These are phyloP conservation scores for Pararge aegeria DNA, from an alignment of 1,140 invertebrate genomes.

Conservation along the genomic window DNA sequence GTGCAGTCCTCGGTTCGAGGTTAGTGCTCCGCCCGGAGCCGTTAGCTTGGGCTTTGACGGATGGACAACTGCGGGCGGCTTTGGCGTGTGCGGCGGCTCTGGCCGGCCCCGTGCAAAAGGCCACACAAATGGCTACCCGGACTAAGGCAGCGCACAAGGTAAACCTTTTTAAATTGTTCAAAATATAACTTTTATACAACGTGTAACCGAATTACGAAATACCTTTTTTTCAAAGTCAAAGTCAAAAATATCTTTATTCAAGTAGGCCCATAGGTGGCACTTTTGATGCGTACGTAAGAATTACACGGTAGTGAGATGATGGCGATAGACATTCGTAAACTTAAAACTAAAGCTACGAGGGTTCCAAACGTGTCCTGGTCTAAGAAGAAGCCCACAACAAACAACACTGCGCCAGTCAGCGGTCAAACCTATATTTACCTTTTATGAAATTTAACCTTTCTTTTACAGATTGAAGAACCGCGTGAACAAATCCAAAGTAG, in stretches of 20 bases:
- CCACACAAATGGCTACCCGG: constrained; percentile 90
- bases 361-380: too few relatives aligned
- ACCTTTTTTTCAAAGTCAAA: too few relatives aligned
- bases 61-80: constrained; percentile 96
- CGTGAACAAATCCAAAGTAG: constrained; percentile 55
- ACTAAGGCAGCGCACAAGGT: constrained; percentile 94
- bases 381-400: too few relatives aligned
- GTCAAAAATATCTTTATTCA: too few relatives aligned
- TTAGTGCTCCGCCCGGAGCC: constrained; percentile 97
- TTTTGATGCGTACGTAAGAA: too few relatives aligned
- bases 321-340: neutral
- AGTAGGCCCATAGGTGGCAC: too few relatives aligned
- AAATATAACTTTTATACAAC: too few relatives aligned
- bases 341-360: too few relatives aligned
- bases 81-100: constrained; percentile 96
- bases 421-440: neutral
- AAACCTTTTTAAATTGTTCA: neutral
- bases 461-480: constrained; percentile 59
- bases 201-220: too few relatives aligned
- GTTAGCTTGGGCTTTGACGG: constrained; percentile 98
- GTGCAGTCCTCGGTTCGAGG: constrained; percentile 94
- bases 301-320: too few relatives aligned
- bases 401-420: too few relatives aligned
- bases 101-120: constrained; percentile 89
- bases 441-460: too few relatives aligned